Base-by-base conservation (phyloP, 2,113 vertebrate species). In the Motacilla tschutschensis region DNA sequence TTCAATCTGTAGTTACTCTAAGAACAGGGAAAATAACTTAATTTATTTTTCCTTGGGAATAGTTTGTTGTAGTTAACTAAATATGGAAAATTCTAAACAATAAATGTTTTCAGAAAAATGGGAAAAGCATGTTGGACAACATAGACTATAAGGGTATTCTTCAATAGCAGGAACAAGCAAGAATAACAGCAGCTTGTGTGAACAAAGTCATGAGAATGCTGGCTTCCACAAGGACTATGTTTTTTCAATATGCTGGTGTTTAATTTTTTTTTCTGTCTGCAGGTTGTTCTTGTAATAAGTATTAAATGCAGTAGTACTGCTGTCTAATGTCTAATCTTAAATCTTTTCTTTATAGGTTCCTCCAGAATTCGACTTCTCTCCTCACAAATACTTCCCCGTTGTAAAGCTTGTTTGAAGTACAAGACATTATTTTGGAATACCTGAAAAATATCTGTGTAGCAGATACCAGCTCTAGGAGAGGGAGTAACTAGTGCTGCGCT, bases 351-450 rank as follows among this genome's bases (percentile, higher is more conserved):
- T 83, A 38, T 60, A 99, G 98, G 96, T 98, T 90, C 98, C 99
- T 75, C 99, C 99, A 33, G 99, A 99, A 95, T 99, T 99, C 58
- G 99, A 99, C 96, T 99, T 99, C 96, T 99, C 98, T 10, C 98
- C 98, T 89, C 99, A 99, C 96, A 99, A 99, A 79, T 99, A 99
- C 77, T 99, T 99, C 89, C 99, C 99, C 59, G 96, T 99, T 91
- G 99, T 99, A 92, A 99, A 99, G 95, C 98, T 99, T 88, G 98
- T 99, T 91, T 99, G 97, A 98, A 87, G 74, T 40, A 88, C 50
- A 54, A 40, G 40, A 65, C 28, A 26, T 63, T 60, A 36, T 50
- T 18, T 44, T 70, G 62, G 33, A 31, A 71, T 48, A 72, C 24
- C 25, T 59, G 73, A 84, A 55, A 48, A 46, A 31, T 69, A 63